A percentile compares a stretch with the other conserved stretches of the same genome.
phyloP scores from a whole-genome alignment of 2,888 invertebrate species.

The Acronicta psi region DNA sequence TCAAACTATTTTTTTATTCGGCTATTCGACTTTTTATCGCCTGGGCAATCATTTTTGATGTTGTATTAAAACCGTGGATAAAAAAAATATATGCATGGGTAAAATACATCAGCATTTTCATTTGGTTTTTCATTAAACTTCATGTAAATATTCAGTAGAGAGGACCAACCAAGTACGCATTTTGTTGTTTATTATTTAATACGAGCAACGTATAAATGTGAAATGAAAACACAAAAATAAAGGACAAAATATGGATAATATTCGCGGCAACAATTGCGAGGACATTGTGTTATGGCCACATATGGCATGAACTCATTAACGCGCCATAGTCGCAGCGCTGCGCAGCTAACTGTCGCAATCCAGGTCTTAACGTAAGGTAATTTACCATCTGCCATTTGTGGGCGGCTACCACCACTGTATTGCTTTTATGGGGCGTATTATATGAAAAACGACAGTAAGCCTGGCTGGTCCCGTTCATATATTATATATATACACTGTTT shows the following conservation, averaged over 20 bases:
- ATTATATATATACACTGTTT: too few relatives aligned
- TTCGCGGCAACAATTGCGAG: constrained; percentile 67
- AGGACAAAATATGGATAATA: constrained; percentile 55
- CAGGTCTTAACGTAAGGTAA: constrained; percentile 82
- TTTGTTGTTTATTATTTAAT: constrained; percentile 5
- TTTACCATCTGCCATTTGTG: constrained; percentile 75
- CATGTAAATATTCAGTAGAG: constrained; percentile 1
- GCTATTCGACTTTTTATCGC: not conserved
- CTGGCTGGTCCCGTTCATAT: constrained; percentile 24
- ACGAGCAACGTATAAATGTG: constrained; percentile 26
- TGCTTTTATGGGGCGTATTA: constrained; percentile 55
- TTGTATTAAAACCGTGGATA: not conserved
- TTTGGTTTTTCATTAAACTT: constrained; percentile 7
- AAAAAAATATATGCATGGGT: constrained; percentile 2
- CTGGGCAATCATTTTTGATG: not conserved
- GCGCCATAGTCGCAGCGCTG: constrained; percentile 64
- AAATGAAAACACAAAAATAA: constrained; percentile 44
- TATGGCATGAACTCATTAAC: constrained; percentile 77
- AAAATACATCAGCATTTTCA: constrained; percentile 3
- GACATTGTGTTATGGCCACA: constrained; percentile 70
- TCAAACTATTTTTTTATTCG: constrained; percentile 8
- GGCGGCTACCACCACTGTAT: constrained; percentile 57
- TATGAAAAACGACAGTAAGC: constrained; percentile 56
- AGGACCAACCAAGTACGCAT: constrained; percentile 8
- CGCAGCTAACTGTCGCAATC: constrained; percentile 74